A percentile compares a stretch with the other conserved stretches of the same genome.
Conservation (phyloP, 2,888 invertebrate genomes). For the Acrocyrtus sp. region DNA sequence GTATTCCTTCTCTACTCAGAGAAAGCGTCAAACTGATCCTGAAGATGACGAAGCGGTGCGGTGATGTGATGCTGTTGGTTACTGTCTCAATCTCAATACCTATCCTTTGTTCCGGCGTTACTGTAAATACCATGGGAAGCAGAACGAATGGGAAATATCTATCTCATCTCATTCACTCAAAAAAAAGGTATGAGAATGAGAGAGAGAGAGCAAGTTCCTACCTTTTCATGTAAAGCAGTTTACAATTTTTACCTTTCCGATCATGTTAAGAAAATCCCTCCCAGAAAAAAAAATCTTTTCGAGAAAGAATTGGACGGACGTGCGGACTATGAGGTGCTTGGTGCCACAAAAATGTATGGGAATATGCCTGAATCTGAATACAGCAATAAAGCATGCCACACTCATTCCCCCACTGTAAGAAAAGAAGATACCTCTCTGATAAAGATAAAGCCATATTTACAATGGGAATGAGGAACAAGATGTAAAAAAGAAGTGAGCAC, state of each 20-base stretch:
- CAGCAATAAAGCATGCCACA: not conserved
- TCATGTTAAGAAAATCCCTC: conserved; percentile 30
- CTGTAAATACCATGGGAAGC: not conserved
- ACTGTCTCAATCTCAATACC: not conserved
- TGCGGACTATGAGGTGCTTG: conserved; percentile 38
- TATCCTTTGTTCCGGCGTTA: not conserved
- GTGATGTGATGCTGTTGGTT: not conserved
- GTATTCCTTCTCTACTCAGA: conserved; percentile 7
- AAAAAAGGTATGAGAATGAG: not conserved
- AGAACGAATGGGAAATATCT: not conserved
- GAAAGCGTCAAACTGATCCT: conserved; percentile 1
- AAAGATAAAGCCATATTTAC: not conserved
- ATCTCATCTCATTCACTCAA: not conserved
- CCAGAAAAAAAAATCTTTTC: conserved; percentile 13
- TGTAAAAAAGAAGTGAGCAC: no score
- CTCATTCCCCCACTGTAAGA: not conserved
- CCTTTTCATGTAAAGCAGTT: not conserved
- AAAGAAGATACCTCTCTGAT: not conserved
- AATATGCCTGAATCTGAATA: conserved; percentile 22
- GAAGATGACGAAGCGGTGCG: conserved; percentile 13
- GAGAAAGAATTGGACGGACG: conserved; percentile 14
- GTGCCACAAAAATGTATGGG: conserved; percentile 29
- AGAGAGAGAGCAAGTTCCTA: not conserved
- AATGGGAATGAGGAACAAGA: not conserved
- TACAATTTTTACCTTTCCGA: not conserved